Base-by-base conservation (phyloP, 2,797 vertebrate species). In the Bufotes viridis region DNA sequence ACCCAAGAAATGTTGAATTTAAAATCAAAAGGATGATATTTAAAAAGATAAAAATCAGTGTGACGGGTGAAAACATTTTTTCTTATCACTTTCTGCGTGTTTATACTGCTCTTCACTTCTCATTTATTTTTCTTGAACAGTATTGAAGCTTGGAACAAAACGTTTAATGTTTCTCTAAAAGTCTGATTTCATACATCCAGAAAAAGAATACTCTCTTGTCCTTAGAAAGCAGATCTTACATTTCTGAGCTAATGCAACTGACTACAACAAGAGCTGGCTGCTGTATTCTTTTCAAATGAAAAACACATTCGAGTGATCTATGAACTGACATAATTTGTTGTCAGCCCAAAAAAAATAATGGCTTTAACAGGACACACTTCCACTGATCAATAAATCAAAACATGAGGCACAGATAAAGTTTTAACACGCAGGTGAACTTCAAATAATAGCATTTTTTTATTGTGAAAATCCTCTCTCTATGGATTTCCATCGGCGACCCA, bases 291-390 rank as follows among this genome's bases (percentile, higher is more conserved):
- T 85, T 65, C 60, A 85, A 88, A 67, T 88, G 51, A 85, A 88
- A 85, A 65, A 72, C 67, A 85, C 57, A 81, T 67, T 61, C 7
- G n/a, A 53, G 65, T 84, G 51, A 88, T 88, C 55, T 85, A 85
- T 81, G 83, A 84, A 65, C 65, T 85, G 76, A 88, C 78, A 88
- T 85, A 69, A 88, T 84, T 80, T 88, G 63, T 84, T 84, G 53
- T 78, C 75, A 51, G 55, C 63, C 55, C 63, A 84, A 84, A 78
- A 84, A 75, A 79, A 69, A 57, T 34, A 84, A 88, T 72, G 75
- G 51, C 51, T 88, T 88, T 83, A 82, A 83, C 72, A 78, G 61
- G 70, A 78, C 58, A 60, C 57, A 74, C 70, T 82, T 87, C 80
- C 79, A 87, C 18, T 65, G 57, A 81, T 78, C 26, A n/a, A 81